Evolutionary conservation across 2,797 vertebrate species (phyloP).

Genomic region (Epinephelus coioides): DNA sequence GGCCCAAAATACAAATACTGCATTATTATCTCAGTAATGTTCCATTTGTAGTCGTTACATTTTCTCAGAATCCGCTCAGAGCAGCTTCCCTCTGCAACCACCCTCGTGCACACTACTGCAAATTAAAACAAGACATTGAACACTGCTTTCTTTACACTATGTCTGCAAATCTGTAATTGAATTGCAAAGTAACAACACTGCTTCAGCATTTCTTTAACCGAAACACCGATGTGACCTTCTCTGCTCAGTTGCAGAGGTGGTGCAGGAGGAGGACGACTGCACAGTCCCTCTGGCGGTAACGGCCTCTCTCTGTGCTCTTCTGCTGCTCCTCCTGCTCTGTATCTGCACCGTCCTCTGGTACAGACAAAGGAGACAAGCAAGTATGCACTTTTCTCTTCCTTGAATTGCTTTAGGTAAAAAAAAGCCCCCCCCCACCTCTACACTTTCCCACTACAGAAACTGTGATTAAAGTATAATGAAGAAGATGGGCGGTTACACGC

Average conservation of each 20-base stretch:
- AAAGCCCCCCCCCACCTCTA: not conserved
- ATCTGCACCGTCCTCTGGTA: slow-evolving; percentile 72
- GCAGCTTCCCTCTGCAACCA: slow-evolving; percentile 18
- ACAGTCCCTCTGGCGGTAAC: slow-evolving; percentile 60
- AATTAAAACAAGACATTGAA: slow-evolving; percentile 48
- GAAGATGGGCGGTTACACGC: slow-evolving; percentile 60
- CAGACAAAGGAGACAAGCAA: slow-evolving; percentile 68
- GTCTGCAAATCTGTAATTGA: slow-evolving; percentile 47
- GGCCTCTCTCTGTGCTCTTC: slow-evolving; percentile 61
- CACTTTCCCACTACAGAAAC: slow-evolving; percentile 46
- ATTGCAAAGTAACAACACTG: slow-evolving; percentile 18
- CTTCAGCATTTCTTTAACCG: slow-evolving; percentile 35
- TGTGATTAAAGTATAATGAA: slow-evolving; percentile 80
- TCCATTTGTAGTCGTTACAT: slow-evolving; percentile 39
- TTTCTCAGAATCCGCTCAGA: slow-evolving; percentile 15
- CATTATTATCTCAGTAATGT: slow-evolving; percentile 19
- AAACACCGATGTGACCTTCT: slow-evolving; percentile 56
- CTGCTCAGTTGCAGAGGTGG: slow-evolving; percentile 77
- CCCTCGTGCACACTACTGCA: not conserved
- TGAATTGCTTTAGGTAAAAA: slow-evolving; percentile 55
- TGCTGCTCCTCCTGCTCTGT: slow-evolving; percentile 77
- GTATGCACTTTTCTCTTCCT: slow-evolving; percentile 74
- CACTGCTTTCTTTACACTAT: slow-evolving; percentile 17
- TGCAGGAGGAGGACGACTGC: slow-evolving; percentile 60
- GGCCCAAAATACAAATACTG: slow-evolving; percentile 26